phyloP scores from a whole-genome alignment of 2,888 invertebrate species.

The Eledone cirrhosa region DNA sequence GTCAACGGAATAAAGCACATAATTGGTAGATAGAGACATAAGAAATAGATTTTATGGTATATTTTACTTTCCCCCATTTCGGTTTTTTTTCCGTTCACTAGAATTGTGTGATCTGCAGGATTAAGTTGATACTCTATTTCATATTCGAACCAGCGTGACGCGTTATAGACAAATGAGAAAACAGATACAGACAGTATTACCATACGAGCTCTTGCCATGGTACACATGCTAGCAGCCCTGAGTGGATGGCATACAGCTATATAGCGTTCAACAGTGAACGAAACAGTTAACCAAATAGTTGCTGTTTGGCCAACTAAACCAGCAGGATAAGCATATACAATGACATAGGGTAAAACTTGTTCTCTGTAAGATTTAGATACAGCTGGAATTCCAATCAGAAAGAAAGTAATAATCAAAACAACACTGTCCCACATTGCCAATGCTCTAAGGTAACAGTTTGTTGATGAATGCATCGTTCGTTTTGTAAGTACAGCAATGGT shows the following conservation, averaged over 20 bases:
- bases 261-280: constrained; percentile 84
- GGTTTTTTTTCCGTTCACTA: constrained; percentile 70
- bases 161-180: constrained; percentile 85
- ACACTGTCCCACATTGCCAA: constrained; percentile 65
- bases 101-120: constrained; percentile 35
- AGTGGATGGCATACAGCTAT: constrained; percentile 83
- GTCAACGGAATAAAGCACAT: constrained; percentile 93
- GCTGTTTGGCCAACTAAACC: constrained; percentile 90
- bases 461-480: constrained; percentile 78
- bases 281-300: constrained; percentile 84
- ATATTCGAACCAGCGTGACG: constrained; percentile 74
- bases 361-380: constrained; percentile 46
- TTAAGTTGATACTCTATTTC: constrained; percentile 42
- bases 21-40: constrained; percentile 92
- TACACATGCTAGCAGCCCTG: constrained; percentile 87
- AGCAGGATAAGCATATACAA: constrained; percentile 72
- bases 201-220: constrained; percentile 84
- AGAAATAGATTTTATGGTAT: constrained; percentile 85
- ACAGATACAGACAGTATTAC: constrained; percentile 84
- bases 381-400: constrained; percentile 57
- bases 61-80: constrained; percentile 75
- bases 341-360: constrained; percentile 55
- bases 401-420: constrained; percentile 57
- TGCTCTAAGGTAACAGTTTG: constrained; percentile 70
- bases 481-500: constrained; percentile 72